Base-by-base conservation (phyloP, 2,797 vertebrate genomes). In the Acomys russatus region DNA sequence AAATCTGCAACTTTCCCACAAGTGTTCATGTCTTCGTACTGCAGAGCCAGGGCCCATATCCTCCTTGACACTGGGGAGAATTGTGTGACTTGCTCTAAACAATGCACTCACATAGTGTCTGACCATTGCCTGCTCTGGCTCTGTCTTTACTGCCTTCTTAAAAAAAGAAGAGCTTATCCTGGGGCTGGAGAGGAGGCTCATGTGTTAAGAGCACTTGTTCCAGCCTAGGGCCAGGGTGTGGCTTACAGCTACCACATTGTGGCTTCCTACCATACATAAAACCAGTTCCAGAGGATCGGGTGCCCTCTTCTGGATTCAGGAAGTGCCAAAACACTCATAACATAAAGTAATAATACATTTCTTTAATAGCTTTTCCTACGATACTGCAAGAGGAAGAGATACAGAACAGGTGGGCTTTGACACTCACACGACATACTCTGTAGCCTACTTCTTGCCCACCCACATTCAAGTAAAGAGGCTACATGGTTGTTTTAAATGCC, bases 381-480 rank as follows among this genome's bases (percentile, higher is more conserved):
- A 84, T n/a, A 0, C 23, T 59, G 1, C 6, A 9, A 33, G 78
- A 78, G 11, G 23, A 76, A 93, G 59, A 51, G 7, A 59, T 35
- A 64, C 1, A 23, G 15, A 92, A 88, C 9, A 51, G 38, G 49
- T 23, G 8, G 3, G 5, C 76, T 74, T n/a, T 12, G 4, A 15
- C 7, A 89, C 79, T 51, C 23, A 23, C 0, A 4, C 17, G 0
- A 4, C 3, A 59, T 10, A 54, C 5, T 0, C 23, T 51, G 3
- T 15, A 3, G 33, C 22, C 73, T 78, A 66, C 61, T 77, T 7
- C 18, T 11, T 74, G 2, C 51, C 6, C n/a, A 59, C 2, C 1
- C 0, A 66, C 3, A 76, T 9, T 23, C 4, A 94, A 86, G 3
- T 18, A 71, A 10, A 74, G 6, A 64, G 10, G 84, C 64, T 30